Percentiles rank a stretch among this genome's conserved stretches.
These are phyloP conservation scores for Lycorma delicatula DNA, from an alignment of 1,140 invertebrate species.

Conservation along the genomic window DNA sequence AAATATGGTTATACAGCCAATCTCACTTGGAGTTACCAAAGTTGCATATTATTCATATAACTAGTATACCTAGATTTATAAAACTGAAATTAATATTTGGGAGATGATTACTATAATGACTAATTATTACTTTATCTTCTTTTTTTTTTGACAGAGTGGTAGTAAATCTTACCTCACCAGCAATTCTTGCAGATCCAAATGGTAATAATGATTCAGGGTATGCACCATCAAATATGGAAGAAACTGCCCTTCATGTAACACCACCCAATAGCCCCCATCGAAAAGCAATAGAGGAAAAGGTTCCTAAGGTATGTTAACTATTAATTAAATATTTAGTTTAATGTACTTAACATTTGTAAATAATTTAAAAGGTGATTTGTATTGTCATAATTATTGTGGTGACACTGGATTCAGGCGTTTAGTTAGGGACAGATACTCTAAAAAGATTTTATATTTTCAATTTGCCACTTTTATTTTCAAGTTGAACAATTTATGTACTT, in stretches of 20 bases:
- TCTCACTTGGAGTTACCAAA: no score
- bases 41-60: no score
- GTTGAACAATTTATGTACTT: no score
- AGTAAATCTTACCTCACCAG: constrained; percentile 44
- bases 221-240: constrained; percentile 56
- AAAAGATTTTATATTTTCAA: no score
- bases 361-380: not conserved
- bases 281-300: constrained; percentile 10
- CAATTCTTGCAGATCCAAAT: constrained; percentile 52
- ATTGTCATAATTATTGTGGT: no score
- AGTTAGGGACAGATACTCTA: no score
- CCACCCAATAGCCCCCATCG: constrained; percentile 45
- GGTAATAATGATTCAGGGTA: constrained; percentile 74
- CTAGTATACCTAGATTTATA: no score
- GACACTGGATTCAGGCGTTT: no score
- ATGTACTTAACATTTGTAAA: not conserved
- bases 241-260: constrained; percentile 16
- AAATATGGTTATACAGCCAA: no score
- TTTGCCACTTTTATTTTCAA: no score
- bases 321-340: not conserved
- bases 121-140: not conserved
- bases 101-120: no score
- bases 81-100: no score
- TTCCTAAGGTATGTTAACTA: constrained; percentile 4
- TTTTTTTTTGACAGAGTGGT: constrained; percentile 39